Conservation (phyloP, 2,888 invertebrate species). For the Sialis fuliginosa region DNA sequence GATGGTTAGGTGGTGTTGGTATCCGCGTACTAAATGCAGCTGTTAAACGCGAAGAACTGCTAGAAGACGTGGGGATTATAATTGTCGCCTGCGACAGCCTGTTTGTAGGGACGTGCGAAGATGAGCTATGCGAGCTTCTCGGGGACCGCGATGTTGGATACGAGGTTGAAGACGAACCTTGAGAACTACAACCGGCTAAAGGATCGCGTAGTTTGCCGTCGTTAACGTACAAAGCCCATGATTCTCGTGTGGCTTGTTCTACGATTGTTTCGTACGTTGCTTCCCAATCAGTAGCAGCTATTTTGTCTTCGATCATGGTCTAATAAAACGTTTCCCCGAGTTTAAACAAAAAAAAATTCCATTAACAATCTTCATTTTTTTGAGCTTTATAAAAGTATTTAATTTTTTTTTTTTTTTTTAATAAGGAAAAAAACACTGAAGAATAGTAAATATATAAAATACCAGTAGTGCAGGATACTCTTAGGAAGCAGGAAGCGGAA, state of each 20-base stretch:
- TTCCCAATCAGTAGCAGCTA: slow-evolving; percentile 81
- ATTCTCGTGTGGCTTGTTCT: slow-evolving; percentile 72
- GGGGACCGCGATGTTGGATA: slow-evolving; percentile 19
- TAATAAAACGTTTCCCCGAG: slow-evolving; percentile 16
- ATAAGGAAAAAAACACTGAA: background rate
- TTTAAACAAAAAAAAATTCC: slow-evolving; percentile 7
- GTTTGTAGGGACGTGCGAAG: slow-evolving; percentile 4
- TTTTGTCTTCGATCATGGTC: slow-evolving; percentile 81
- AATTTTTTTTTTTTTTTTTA: too few species aligned
- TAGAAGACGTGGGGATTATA: background rate
- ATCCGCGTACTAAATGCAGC: background rate
- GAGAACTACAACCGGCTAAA: slow-evolving; percentile 18
- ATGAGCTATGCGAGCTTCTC: background rate
- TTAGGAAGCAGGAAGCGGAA: too few species aligned
- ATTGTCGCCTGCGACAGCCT: slow-evolving; percentile 4
- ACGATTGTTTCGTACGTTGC: slow-evolving; percentile 81
- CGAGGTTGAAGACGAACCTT: slow-evolving; percentile 14
- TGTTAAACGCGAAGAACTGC: background rate
- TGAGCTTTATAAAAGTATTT: background rate
- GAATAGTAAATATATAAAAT: background rate
- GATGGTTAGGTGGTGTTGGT: slow-evolving; percentile 3
- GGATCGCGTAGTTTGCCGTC: slow-evolving; percentile 22
- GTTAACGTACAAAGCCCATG: slow-evolving; percentile 51
- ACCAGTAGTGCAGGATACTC: too few species aligned
- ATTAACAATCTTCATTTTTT: background rate